Conservation (phyloP, 2,888 invertebrate species). For the Tipula vernalis region DNA sequence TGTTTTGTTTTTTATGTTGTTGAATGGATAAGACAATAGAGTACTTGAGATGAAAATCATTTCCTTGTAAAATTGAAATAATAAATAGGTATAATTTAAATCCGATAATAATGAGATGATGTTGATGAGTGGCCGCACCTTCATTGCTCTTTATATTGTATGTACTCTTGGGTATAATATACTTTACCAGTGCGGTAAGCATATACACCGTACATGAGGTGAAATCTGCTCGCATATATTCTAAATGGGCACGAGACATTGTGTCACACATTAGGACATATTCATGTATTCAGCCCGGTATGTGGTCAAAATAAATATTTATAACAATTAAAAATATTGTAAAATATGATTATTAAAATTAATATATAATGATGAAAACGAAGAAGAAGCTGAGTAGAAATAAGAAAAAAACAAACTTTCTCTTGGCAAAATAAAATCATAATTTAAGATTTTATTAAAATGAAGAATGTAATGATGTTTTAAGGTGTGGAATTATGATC, state of each 20-base stretch:
- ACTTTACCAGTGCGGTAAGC: too few species aligned
- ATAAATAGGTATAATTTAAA: not conserved
- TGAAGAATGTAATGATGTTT: not conserved
- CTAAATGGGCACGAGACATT: not conserved
- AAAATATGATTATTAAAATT: not conserved
- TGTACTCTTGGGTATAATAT: not conserved
- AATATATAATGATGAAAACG: not conserved
- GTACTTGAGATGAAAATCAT: not conserved
- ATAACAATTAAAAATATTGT: not conserved
- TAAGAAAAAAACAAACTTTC: not conserved
- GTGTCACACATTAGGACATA: not conserved
- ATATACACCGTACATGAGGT: not conserved
- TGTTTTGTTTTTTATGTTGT: not conserved
- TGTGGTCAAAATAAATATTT: not conserved
- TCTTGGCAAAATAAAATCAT: not conserved
- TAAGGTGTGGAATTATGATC: not conserved
- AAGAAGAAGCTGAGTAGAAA: not conserved
- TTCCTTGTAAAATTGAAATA: not conserved
- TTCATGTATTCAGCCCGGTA: not conserved
- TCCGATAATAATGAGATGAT: not conserved
- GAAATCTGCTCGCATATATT: not conserved
- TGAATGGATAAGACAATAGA: not conserved
- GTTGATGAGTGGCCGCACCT: not conserved
- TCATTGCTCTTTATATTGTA: not conserved
- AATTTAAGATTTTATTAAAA: not conserved